Percentiles rank a stretch among this genome's conserved stretches.
Evolutionary conservation across 1,140 invertebrate species (phyloP).

Genomic region (Sarcophaga bullata): DNA sequence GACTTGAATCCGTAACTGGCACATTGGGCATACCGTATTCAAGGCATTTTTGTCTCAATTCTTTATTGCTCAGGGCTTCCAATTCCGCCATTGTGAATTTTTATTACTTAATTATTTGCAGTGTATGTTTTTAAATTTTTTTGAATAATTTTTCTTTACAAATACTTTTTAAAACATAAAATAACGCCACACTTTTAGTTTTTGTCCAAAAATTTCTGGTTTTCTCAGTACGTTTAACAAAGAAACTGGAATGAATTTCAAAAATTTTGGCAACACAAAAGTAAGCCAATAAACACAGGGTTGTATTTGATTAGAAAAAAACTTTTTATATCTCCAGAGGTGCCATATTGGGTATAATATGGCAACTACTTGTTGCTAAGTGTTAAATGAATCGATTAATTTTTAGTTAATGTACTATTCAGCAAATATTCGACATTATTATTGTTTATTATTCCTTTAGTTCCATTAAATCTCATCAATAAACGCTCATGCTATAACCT

Average conservation of each 20-base stretch:
- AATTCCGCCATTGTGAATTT: slow-evolving; percentile 46
- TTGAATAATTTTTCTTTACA: not conserved
- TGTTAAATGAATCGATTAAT: too few species aligned
- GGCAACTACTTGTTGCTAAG: too few species aligned
- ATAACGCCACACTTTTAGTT: slow-evolving; percentile 31
- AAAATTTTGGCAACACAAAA: slow-evolving; percentile 23
- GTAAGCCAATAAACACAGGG: slow-evolving; percentile 21
- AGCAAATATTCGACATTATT: too few species aligned
- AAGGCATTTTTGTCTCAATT: slow-evolving; percentile 56
- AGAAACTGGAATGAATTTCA: slow-evolving; percentile 25
- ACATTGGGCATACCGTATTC: slow-evolving; percentile 55
- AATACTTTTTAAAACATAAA: slow-evolving; percentile 24
- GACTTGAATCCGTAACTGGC: slow-evolving; percentile 58
- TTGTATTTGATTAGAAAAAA: slow-evolving; percentile 33
- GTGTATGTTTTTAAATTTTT: slow-evolving; percentile 14
- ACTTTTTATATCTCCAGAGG: not conserved
- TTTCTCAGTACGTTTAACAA: not conserved
- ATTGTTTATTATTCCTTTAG: too few species aligned
- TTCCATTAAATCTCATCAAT: too few species aligned
- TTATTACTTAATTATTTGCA: slow-evolving; percentile 23
- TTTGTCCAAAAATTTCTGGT: slow-evolving; percentile 19
- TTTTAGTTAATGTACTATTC: too few species aligned
- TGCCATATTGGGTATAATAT: not conserved
- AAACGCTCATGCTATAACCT: too few species aligned
- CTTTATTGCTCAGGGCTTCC: slow-evolving; percentile 53